phyloP scores from a whole-genome alignment of 1,140 invertebrate species.

The Littorina saxatilis region DNA sequence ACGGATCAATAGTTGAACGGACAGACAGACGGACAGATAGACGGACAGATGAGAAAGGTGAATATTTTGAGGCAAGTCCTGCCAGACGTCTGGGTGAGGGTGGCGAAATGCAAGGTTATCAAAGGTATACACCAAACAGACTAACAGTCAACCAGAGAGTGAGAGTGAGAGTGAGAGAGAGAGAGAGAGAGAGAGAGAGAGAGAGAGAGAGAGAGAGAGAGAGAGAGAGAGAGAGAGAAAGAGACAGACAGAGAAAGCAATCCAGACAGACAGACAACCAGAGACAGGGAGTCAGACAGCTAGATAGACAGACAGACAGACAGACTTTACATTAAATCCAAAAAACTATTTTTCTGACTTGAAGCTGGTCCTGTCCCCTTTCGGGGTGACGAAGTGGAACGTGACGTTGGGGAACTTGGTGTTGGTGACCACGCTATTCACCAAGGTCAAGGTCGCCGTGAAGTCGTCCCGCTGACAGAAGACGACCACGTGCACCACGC shows the following conservation, averaged over 20 bases:
- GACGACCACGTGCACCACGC: not conserved
- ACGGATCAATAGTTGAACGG: too few species aligned
- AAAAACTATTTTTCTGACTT: not conserved
- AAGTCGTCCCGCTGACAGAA: not conserved
- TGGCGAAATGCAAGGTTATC: not conserved
- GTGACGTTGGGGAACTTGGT: not conserved
- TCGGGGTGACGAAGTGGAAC: not conserved
- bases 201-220: not conserved
- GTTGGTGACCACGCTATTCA: not conserved
- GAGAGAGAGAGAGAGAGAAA: not conserved
- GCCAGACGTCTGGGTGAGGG: not conserved
- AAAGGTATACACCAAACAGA: not conserved
- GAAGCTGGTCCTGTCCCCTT: not conserved
- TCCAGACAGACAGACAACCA: not conserved
- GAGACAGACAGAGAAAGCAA: not conserved
- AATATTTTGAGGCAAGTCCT: not conserved
- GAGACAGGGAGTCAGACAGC: not conserved
- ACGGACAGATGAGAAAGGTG: too few species aligned
- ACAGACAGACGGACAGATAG: too few species aligned
- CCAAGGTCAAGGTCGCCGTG: not conserved
- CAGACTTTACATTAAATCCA: too few species aligned
- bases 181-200: not conserved
- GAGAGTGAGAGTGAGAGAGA: not conserved
- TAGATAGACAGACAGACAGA: not conserved
- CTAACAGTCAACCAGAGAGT: too few species aligned